Conservation (phyloP, 64 coral and sea anemone species). For the Astreopora myriophthalma region DNA sequence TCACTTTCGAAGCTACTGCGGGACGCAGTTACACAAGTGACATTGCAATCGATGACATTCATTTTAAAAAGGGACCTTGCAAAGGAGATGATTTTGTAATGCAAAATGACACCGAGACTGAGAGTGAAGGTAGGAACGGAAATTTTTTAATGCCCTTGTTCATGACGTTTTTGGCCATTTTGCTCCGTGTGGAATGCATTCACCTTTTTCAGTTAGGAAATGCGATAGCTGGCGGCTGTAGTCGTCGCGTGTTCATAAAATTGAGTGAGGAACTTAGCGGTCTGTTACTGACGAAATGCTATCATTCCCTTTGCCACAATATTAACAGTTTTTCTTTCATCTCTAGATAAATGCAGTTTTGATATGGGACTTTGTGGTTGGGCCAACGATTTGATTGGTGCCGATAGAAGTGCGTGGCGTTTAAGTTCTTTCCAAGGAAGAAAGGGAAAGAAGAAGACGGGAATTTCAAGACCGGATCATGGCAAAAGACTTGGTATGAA, state of each 20-base stretch:
- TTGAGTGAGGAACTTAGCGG: no score
- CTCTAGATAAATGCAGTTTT: neutral
- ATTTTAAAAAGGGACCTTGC: neutral
- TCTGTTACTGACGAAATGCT: no score
- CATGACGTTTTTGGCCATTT: no score
- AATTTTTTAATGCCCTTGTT: neutral
- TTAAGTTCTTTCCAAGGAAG: neutral
- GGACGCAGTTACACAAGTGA: constrained; percentile 5
- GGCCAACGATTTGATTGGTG: neutral
- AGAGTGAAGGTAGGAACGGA: neutral
- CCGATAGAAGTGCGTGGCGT: neutral
- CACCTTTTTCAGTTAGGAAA: no score
- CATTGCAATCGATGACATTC: constrained; percentile 17
- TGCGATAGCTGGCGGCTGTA: no score
- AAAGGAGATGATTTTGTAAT: neutral
- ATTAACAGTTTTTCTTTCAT: neutral
- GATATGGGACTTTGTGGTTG: constrained; percentile 18
- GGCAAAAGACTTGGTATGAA: neutral
- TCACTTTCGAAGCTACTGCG: neutral
- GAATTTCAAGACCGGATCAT: neutral
- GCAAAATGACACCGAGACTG: neutral
- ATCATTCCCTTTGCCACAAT: no score
- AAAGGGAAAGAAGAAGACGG: neutral
- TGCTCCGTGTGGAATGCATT: no score
- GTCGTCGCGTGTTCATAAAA: no score